Percentiles rank a stretch among this genome's conserved stretches.
Conservation (phyloP, 1,140 invertebrate species). For the Battus philenor region DNA sequence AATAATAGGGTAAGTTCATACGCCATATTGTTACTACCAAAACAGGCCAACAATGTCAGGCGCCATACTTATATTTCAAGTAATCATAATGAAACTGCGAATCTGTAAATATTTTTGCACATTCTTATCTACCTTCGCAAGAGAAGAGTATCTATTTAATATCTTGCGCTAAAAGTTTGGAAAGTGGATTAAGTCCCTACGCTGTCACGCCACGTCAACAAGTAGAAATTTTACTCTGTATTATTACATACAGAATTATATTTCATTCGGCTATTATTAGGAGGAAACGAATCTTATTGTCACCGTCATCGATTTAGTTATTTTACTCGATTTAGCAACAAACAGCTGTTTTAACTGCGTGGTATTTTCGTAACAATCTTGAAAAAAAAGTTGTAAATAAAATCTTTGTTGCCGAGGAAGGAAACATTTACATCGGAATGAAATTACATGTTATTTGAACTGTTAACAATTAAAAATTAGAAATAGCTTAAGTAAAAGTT, state of each 20-base stretch:
- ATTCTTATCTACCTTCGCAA: slow-evolving; percentile 22
- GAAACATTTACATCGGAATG: too few relatives aligned
- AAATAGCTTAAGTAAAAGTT: too few relatives aligned
- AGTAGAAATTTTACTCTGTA: slow-evolving; percentile 67
- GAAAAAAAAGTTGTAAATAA: too few relatives aligned
- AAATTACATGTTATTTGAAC: too few relatives aligned
- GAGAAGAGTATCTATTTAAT: slow-evolving; percentile 21
- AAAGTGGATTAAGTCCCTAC: slow-evolving; percentile 40
- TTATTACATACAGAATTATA: slow-evolving; percentile 71
- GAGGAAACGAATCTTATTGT: slow-evolving; percentile 49
- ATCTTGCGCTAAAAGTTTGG: slow-evolving; percentile 26
- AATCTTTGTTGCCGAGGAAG: too few relatives aligned
- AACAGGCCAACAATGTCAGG: slow-evolving; percentile 72
- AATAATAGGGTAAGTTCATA: slow-evolving; percentile 87
- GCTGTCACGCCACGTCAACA: slow-evolving; percentile 74
- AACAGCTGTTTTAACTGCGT: too few relatives aligned
- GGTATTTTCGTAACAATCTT: too few relatives aligned
- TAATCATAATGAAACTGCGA: slow-evolving; percentile 70
- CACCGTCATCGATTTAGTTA: slow-evolving; percentile 35
- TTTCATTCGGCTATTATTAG: slow-evolving; percentile 71
- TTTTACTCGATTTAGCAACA: too few relatives aligned
- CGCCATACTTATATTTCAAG: slow-evolving; percentile 73
- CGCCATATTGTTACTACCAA: slow-evolving; percentile 72
- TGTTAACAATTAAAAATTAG: too few relatives aligned
- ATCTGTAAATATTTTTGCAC: slow-evolving; percentile 47